A percentile compares a stretch with the other conserved stretches of the same genome.
These are phyloP conservation scores for Rhingia rostrata DNA, from an alignment of 2,888 invertebrate species.

Conservation along the genomic window DNA sequence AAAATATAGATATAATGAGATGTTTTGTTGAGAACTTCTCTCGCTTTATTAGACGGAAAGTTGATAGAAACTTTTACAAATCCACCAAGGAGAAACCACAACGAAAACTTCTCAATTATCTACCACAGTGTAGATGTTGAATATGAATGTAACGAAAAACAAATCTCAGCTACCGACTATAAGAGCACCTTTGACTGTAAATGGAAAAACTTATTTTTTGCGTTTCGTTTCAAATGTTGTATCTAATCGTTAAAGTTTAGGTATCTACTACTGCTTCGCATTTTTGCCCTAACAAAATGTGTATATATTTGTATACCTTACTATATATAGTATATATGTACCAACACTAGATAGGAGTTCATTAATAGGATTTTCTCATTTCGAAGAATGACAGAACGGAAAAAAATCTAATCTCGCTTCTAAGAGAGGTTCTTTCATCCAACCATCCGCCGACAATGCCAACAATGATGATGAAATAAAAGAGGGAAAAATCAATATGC, in stretches of 20 bases:
- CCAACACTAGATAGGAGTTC: conserved; percentile 40
- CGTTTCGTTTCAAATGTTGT: conserved; percentile 32
- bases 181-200: conserved; percentile 33
- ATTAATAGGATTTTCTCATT: conserved; percentile 63
- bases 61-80: conserved; percentile 44
- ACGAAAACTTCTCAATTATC: conserved; percentile 60
- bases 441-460: not conserved
- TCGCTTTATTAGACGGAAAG: conserved; percentile 44
- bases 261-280: not conserved
- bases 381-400: not conserved
- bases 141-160: not conserved
- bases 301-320: conserved; percentile 22
- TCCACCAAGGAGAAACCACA: conserved; percentile 21
- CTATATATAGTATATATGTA: conserved; percentile 39
- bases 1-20: conserved; percentile 18
- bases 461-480: conserved; percentile 25
- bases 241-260: conserved; percentile 61
- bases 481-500: conserved; percentile 61
- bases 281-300: conserved; percentile 33
- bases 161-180: conserved; percentile 12
- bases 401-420: conserved; percentile 41
- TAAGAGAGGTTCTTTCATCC: conserved; percentile 44
- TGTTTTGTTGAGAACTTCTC: conserved; percentile 32
- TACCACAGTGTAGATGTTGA: conserved; percentile 38
- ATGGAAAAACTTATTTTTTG: conserved; percentile 66